Percentiles rank a stretch among this genome's conserved stretches.
phyloP scores from a whole-genome alignment of 2,113 vertebrate genomes.

The Esox niger region DNA sequence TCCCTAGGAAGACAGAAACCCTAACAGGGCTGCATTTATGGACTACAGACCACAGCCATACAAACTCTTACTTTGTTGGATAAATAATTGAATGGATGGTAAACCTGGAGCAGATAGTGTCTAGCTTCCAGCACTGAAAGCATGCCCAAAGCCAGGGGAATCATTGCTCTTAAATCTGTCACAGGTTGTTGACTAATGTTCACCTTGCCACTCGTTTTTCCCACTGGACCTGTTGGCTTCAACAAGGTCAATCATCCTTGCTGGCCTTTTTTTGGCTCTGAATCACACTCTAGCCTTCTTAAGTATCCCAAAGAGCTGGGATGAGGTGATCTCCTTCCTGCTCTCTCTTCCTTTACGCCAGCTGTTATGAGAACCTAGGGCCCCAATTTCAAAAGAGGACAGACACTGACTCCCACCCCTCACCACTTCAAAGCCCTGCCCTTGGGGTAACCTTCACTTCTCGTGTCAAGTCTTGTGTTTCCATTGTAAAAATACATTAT shows the following conservation, averaged over 20 bases:
- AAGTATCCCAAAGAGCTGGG: not conserved
- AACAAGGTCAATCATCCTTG: slow-evolving; percentile 4
- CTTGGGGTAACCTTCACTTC: not conserved
- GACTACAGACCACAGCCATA: not conserved
- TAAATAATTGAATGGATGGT: slow-evolving; percentile 6
- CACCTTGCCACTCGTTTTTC: slow-evolving; percentile 3
- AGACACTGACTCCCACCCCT: not conserved
- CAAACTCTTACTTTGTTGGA: slow-evolving; percentile 4
- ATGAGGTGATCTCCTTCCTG: not conserved
- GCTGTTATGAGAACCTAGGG: not conserved
- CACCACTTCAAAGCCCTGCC: not conserved
- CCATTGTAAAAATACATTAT: not conserved
- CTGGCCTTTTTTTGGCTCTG: not conserved
- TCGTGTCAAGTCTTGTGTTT: not conserved
- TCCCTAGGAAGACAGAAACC: not conserved
- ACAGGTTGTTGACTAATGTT: slow-evolving; percentile 1
- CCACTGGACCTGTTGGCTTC: slow-evolving; percentile 1
- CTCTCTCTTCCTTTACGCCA: not conserved
- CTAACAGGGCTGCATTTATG: not conserved
- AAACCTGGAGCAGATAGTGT: not conserved
- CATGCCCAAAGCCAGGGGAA: slow-evolving; percentile 5
- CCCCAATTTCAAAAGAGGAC: not conserved
- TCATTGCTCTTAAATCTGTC: slow-evolving; percentile 11
- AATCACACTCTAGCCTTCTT: slow-evolving; percentile 1
- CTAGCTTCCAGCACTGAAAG: not conserved